These are phyloP conservation scores for Homarus gammarus DNA, from an alignment of 2,888 invertebrate genomes.

Conservation along the genomic window DNA sequence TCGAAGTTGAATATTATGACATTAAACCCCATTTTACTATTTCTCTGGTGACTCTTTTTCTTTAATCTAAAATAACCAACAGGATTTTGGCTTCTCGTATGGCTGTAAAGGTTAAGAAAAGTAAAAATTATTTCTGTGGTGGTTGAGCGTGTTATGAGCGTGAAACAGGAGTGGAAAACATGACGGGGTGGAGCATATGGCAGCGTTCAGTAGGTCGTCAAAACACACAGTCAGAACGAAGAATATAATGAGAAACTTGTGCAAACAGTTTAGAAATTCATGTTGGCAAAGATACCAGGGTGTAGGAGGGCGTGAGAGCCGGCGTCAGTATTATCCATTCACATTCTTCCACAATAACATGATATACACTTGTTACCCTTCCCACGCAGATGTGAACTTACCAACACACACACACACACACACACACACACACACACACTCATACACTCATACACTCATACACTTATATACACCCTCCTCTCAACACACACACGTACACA, in stretches of 20 bases:
- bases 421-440: neutral
- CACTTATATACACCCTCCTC: slow-evolving; percentile 37
- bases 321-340: too few relatives aligned
- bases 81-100: neutral
- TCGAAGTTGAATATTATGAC: neutral
- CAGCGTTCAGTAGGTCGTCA: neutral
- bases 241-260: neutral
- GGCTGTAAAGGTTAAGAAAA: neutral
- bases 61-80: slow-evolving; percentile 1
- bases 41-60: neutral
- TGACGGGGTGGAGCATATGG: neutral
- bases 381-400: neutral
- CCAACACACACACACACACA: neutral
- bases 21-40: neutral
- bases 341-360: too few relatives aligned
- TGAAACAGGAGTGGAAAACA: neutral
- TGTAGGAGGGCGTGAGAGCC: too few relatives aligned
- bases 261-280: neutral
- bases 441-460: slow-evolving; percentile 28
- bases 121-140: neutral
- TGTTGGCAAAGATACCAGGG: neutral
- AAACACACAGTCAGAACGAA: neutral
- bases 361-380: too few relatives aligned
- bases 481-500: slow-evolving; percentile 22
- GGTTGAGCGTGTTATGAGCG: neutral